phyloP scores from a whole-genome alignment of 1,140 invertebrate genomes.

The Zaprionus taronus region DNA sequence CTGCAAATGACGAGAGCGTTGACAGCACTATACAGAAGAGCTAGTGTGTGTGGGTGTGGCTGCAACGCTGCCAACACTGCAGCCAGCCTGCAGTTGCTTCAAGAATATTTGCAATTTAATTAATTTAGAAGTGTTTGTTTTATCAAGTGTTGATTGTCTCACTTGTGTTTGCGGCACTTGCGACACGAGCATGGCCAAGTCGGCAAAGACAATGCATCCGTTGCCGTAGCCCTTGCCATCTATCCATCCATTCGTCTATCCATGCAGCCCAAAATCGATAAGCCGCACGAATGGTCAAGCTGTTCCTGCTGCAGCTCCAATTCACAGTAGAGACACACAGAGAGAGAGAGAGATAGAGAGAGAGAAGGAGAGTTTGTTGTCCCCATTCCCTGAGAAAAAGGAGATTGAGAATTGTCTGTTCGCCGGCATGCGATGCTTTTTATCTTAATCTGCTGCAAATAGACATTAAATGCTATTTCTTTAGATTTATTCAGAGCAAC shows the following conservation, averaged over 20 bases:
- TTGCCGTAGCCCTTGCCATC: not conserved
- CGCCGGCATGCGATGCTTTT: slow-evolving; percentile 65
- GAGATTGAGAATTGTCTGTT: slow-evolving; percentile 31
- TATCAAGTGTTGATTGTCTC: slow-evolving; percentile 83
- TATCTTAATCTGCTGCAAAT: slow-evolving; percentile 83
- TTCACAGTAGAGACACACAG: too few relatives aligned
- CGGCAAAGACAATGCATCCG: slow-evolving; percentile 54
- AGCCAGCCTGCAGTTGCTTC: slow-evolving; percentile 66
- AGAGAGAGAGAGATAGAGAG: too few relatives aligned
- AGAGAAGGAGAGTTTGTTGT: too few relatives aligned
- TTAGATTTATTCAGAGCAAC: slow-evolving; percentile 76
- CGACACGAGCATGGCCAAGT: slow-evolving; percentile 63
- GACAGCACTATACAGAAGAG: slow-evolving; percentile 53
- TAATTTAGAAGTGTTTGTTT: slow-evolving; percentile 83
- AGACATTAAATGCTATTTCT: slow-evolving; percentile 84
- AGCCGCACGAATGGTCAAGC: slow-evolving; percentile 72
- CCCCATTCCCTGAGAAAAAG: not conserved
- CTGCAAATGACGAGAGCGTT: slow-evolving; percentile 62
- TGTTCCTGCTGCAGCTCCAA: not conserved
- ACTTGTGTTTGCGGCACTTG: slow-evolving; percentile 81
- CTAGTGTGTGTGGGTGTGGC: slow-evolving; percentile 23
- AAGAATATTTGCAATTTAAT: slow-evolving; percentile 83
- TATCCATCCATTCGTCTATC: not conserved
- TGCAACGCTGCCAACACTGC: slow-evolving; percentile 34
- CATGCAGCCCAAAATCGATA: slow-evolving; percentile 63